Evolutionary conservation across 2,888 invertebrate genomes (phyloP).

Genomic region (Matsumyia berberina): DNA sequence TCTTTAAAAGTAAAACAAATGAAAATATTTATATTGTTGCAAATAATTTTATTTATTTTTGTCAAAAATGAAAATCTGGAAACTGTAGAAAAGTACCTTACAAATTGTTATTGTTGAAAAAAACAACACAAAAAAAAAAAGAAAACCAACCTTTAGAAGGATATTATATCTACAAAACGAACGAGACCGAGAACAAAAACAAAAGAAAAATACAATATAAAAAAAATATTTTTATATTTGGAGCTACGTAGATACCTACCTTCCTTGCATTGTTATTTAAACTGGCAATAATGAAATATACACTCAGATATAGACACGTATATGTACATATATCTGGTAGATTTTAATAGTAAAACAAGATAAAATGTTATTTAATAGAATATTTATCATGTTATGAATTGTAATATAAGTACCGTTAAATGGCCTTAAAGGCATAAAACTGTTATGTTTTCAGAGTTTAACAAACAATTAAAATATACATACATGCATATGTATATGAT

Average conservation of each 20-base stretch:
- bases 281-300: constrained; percentile 77
- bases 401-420: constrained; percentile 77
- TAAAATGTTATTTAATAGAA: constrained; percentile 74
- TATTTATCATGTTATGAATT: constrained; percentile 76
- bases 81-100: constrained; percentile 76
- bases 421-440: constrained; percentile 80
- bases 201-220: constrained; percentile 68
- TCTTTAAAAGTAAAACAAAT: constrained; percentile 62
- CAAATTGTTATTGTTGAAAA: constrained; percentile 43
- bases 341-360: constrained; percentile 73
- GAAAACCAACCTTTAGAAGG: constrained; percentile 48
- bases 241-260: constrained; percentile 84
- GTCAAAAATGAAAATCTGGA: constrained; percentile 70
- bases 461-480: constrained; percentile 74
- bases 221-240: constrained; percentile 80
- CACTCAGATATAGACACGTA: constrained; percentile 74
- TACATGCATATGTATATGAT: constrained; percentile 48
- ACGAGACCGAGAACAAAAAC: constrained; percentile 48
- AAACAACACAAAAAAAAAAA: constrained; percentile 55
- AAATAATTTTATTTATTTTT: constrained; percentile 74
- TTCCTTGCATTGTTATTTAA: constrained; percentile 78
- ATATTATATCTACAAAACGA: constrained; percentile 70
- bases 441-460: constrained; percentile 84
- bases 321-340: constrained; percentile 74
- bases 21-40: constrained; percentile 75